These are phyloP conservation scores for Sterrhoptilus dennistouni DNA, from an alignment of 2,113 vertebrate genomes.

Conservation along the genomic window DNA sequence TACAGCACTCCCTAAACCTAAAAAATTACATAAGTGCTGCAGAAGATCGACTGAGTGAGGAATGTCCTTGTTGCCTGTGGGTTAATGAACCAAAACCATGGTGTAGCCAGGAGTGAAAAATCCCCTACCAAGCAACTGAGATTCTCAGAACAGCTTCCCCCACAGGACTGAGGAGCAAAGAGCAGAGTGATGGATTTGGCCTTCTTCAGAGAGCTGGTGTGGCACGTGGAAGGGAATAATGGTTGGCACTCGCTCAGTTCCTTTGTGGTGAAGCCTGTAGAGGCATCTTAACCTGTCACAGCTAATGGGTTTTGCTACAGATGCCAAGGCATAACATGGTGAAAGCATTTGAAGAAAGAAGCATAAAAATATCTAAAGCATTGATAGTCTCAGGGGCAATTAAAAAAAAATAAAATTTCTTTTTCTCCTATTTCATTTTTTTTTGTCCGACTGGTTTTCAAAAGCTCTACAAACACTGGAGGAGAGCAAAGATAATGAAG, in stretches of 20 bases:
- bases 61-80: neutral
- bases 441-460: neutral
- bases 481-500: slow-evolving; percentile 48
- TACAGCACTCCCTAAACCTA: neutral
- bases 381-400: slow-evolving; percentile 15
- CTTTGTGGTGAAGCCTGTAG: slow-evolving; percentile 42
- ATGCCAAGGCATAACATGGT: slow-evolving; percentile 64
- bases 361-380: slow-evolving; percentile 36
- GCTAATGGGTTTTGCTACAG: slow-evolving; percentile 60
- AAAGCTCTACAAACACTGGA: neutral
- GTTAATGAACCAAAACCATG: neutral
- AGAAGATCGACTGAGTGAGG: neutral
- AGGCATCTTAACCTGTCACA: slow-evolving; percentile 66
- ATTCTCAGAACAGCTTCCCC: neutral
- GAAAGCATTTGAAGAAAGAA: slow-evolving; percentile 55
- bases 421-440: neutral
- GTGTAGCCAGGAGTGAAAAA: neutral
- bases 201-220: neutral
- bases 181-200: neutral
- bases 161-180: neutral
- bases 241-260: slow-evolving; percentile 37
- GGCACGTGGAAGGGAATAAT: neutral
- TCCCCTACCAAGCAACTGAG: neutral
- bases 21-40: neutral
- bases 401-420: neutral